phyloP scores from a whole-genome alignment of 2,797 vertebrate genomes.

The Chelidonichthys spinosus region DNA sequence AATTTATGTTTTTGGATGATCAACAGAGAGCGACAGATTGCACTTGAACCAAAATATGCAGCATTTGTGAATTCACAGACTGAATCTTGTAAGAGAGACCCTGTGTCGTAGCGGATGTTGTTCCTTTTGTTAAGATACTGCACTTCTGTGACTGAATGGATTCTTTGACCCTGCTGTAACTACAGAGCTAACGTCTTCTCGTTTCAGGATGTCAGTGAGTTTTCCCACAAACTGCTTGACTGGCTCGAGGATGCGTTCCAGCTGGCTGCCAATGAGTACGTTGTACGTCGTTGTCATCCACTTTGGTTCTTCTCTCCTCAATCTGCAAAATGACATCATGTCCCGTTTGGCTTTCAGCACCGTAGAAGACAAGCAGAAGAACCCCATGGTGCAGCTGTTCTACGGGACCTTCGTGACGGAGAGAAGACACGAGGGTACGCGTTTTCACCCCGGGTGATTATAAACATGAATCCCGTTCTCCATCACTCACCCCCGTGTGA shows the following conservation, averaged over 20 bases:
- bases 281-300: slow-evolving; percentile 25
- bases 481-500: background rate
- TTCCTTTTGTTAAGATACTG: background rate
- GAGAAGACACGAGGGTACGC: slow-evolving; percentile 90
- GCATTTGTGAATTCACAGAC: background rate
- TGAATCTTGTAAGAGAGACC: background rate
- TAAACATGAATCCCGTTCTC: background rate
- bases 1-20: slow-evolving; percentile 10
- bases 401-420: slow-evolving; percentile 96
- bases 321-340: background rate
- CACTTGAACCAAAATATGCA: background rate
- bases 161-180: background rate
- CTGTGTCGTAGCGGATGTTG: background rate
- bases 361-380: slow-evolving; percentile 89
- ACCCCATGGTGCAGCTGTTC: slow-evolving; percentile 98
- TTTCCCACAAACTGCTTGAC: slow-evolving; percentile 97
- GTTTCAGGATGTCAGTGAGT: slow-evolving; percentile 97
- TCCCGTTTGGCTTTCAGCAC: slow-evolving; percentile 73
- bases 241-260: slow-evolving; percentile 98
- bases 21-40: background rate
- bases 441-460: background rate
- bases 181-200: background rate
- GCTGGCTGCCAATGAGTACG: slow-evolving; percentile 91
- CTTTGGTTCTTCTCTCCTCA: background rate
- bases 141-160: background rate